Percentiles rank a stretch among this genome's conserved stretches.
Conservation (phyloP, 2,113 vertebrate species). For the Nymphicus hollandicus region DNA sequence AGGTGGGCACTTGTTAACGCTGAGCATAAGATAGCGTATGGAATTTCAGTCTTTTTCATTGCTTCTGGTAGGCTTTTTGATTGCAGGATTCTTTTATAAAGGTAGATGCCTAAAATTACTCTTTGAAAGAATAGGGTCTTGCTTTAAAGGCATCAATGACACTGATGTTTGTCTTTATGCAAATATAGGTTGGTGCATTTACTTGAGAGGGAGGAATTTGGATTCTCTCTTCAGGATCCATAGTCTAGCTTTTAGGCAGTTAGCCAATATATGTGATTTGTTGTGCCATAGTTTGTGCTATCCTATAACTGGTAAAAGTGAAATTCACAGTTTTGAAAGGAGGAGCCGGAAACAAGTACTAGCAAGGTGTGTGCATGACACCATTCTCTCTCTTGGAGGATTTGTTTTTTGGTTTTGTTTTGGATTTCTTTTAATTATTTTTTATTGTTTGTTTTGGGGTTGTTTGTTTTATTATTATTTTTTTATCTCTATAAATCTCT, state of each 20-base stretch:
- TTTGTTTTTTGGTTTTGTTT: neutral
- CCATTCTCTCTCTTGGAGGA: neutral
- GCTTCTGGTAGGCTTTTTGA: neutral
- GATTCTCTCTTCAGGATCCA: neutral
- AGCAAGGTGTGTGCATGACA: neutral
- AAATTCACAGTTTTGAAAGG: neutral
- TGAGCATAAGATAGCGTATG: neutral
- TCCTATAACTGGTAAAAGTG: neutral
- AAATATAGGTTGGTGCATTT: neutral
- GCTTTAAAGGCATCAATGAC: neutral
- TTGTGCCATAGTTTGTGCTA: neutral
- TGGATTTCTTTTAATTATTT: neutral
- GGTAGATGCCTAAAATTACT: neutral
- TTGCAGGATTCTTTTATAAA: neutral
- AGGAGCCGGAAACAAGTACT: neutral
- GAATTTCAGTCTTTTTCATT: neutral
- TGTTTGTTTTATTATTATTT: accelerated
- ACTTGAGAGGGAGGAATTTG: neutral
- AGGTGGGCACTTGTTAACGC: neutral
- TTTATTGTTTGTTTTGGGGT: neutral
- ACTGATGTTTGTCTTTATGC: neutral
- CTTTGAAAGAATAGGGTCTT: neutral
- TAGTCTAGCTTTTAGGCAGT: neutral
- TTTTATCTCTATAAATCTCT: neutral
- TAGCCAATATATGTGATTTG: neutral